A percentile compares a stretch with the other conserved stretches of the same genome.
These are phyloP conservation scores for Strigamia crassipes DNA, from an alignment of 2,888 invertebrate species.

Conservation along the genomic window DNA sequence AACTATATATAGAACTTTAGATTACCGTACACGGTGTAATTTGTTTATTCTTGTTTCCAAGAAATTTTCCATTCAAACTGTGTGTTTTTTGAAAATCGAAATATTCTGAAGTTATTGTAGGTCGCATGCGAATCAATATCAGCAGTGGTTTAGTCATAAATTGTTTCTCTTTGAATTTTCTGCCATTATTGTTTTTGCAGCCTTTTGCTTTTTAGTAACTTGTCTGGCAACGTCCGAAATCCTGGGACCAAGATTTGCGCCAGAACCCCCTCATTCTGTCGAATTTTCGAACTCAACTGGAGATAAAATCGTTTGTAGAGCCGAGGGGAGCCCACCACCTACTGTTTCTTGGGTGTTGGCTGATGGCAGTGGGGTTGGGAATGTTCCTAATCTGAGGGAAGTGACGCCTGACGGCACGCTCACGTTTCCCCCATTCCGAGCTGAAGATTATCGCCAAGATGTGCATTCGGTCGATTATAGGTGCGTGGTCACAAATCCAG, in stretches of 20 bases:
- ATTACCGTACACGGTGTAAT: background rate
- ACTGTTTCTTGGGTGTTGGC: slow-evolving; percentile 27
- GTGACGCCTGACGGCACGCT: slow-evolving; percentile 55
- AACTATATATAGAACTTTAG: background rate
- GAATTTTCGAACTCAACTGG: slow-evolving; percentile 44
- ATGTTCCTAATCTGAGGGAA: slow-evolving; percentile 15
- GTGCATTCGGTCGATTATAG: slow-evolving; percentile 57
- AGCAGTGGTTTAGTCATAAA: background rate
- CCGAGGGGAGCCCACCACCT: slow-evolving; percentile 7
- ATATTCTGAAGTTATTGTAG: background rate
- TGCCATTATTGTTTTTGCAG: background rate
- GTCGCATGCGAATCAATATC: too few relatives aligned
- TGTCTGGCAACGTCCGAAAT: background rate
- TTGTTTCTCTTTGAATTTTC: background rate
- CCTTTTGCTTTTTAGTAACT: background rate
- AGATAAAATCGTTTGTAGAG: background rate
- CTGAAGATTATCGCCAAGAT: slow-evolving; percentile 53
- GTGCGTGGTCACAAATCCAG: slow-evolving; percentile 56
- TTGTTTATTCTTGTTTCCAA: background rate
- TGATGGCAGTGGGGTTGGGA: background rate
- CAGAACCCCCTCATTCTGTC: background rate
- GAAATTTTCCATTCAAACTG: background rate
- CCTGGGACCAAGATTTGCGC: slow-evolving; percentile 4
- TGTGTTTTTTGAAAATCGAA: background rate
- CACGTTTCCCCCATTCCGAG: slow-evolving; percentile 56